phyloP scores from a whole-genome alignment of 2,113 vertebrate species.

The Dinomys branickii region DNA sequence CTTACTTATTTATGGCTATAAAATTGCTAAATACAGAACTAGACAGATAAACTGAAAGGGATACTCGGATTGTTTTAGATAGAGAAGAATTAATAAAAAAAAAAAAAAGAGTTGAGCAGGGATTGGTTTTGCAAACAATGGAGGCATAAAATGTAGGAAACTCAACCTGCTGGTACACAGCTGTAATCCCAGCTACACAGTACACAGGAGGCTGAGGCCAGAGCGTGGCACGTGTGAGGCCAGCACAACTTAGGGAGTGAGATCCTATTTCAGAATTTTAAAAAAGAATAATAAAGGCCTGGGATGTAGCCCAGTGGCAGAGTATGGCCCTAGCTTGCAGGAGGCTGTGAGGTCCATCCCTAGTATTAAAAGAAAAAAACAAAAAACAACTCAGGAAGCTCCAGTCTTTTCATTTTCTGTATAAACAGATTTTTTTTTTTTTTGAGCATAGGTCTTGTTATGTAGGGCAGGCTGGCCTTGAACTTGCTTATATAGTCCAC shows the following conservation, averaged over 20 bases:
- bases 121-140: background rate
- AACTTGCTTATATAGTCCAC: background rate
- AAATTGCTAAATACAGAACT: background rate
- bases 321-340: background rate
- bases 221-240: background rate
- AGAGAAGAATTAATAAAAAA: background rate
- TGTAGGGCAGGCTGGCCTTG: background rate
- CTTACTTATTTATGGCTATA: background rate
- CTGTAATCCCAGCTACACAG: background rate
- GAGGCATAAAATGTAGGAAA: slow-evolving; percentile 5
- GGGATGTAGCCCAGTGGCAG: background rate
- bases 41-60: background rate
- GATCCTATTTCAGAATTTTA: background rate
- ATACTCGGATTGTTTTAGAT: background rate
- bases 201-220: background rate
- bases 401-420: slow-evolving; percentile 22
- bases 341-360: background rate
- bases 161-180: background rate
- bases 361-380: background rate
- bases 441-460: background rate
- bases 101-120: background rate
- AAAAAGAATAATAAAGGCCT: background rate
- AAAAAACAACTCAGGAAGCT: background rate
- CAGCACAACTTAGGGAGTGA: background rate
- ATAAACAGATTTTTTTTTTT: background rate